phyloP scores from a whole-genome alignment of 1,140 invertebrate genomes.

The Nylanderia fulva region DNA sequence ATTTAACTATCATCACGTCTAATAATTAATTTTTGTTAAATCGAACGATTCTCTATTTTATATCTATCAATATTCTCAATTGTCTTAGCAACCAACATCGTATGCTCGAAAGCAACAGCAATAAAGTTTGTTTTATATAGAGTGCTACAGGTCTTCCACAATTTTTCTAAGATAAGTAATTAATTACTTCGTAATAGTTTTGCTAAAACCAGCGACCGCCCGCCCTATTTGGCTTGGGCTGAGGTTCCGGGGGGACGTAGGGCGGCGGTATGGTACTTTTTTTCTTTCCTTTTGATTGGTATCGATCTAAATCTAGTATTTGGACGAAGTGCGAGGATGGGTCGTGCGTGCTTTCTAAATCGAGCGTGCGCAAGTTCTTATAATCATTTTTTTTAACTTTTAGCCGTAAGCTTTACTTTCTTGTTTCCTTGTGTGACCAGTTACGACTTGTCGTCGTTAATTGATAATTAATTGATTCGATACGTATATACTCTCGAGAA shows the following conservation, averaged over 20 bases:
- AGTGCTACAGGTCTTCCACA: conserved; percentile 80
- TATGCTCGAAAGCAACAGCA: conserved; percentile 58
- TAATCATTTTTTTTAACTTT: conserved; percentile 69
- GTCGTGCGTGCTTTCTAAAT: conserved; percentile 79
- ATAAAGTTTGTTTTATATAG: conserved; percentile 69
- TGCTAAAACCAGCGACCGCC: conserved; percentile 70
- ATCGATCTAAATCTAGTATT: conserved; percentile 82
- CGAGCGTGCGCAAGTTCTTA: conserved; percentile 72
- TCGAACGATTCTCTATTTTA: conserved; percentile 66
- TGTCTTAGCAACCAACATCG: conserved; percentile 72
- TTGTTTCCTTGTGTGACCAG: conserved; percentile 68
- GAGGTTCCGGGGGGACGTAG: conserved; percentile 62
- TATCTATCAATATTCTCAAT: conserved; percentile 72
- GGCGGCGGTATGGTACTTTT: conserved; percentile 64
- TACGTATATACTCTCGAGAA: conserved; percentile 60
- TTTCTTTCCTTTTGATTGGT: conserved; percentile 79
- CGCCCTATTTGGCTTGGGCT: conserved; percentile 61
- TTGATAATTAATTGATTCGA: conserved; percentile 65
- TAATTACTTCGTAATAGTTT: conserved; percentile 74
- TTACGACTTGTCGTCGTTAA: conserved; percentile 70
- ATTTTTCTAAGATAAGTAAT: conserved; percentile 73
- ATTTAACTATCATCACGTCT: conserved; percentile 74
- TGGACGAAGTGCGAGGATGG: conserved; percentile 83
- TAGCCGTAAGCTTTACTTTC: conserved; percentile 74
- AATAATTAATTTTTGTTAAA: conserved; percentile 76